A percentile compares a stretch with the other conserved stretches of the same genome.
Evolutionary conservation across 1,140 invertebrate genomes (phyloP).

Genomic region (Odontomachus brunneus): DNA sequence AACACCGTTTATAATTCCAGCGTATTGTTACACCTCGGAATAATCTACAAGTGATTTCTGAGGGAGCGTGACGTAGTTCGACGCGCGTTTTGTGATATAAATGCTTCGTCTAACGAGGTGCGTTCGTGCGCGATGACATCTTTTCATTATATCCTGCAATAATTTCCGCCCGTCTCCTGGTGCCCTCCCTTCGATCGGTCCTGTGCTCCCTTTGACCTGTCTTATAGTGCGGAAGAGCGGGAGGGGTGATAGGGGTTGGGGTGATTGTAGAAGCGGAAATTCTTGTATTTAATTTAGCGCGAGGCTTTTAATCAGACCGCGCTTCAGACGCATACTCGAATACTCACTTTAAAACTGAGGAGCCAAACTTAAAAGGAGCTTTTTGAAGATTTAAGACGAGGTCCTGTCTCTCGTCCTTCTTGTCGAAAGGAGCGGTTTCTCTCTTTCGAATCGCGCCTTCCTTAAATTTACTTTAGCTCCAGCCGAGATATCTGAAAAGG

Average conservation of each 20-base stretch:
- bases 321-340: conserved; percentile 71
- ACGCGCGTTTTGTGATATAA: conserved; percentile 13
- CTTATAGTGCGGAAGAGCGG: not conserved
- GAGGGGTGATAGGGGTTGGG: not conserved
- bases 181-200: conserved; percentile 39
- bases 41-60: too few species aligned
- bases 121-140: conserved; percentile 3
- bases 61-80: too few species aligned
- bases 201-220: conserved; percentile 35
- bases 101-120: conserved; percentile 10
- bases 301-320: conserved; percentile 75
- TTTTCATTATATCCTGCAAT: conserved; percentile 46
- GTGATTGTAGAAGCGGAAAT: conserved; percentile 33
- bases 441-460: conserved; percentile 18
- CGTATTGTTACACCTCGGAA: too few species aligned
- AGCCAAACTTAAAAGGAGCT: conserved; percentile 67
- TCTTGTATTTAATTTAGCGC: conserved; percentile 77
- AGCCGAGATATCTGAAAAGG: conserved; percentile 33
- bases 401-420: not conserved
- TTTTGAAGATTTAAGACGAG: conserved; percentile 70
- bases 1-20: too few species aligned
- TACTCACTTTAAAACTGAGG: conserved; percentile 56
- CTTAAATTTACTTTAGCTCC: conserved; percentile 57
- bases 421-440: conserved; percentile 35
- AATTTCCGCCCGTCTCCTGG: conserved; percentile 37